Base-by-base conservation (phyloP, 2,113 vertebrate species). In the Ploceus nigricollis region DNA sequence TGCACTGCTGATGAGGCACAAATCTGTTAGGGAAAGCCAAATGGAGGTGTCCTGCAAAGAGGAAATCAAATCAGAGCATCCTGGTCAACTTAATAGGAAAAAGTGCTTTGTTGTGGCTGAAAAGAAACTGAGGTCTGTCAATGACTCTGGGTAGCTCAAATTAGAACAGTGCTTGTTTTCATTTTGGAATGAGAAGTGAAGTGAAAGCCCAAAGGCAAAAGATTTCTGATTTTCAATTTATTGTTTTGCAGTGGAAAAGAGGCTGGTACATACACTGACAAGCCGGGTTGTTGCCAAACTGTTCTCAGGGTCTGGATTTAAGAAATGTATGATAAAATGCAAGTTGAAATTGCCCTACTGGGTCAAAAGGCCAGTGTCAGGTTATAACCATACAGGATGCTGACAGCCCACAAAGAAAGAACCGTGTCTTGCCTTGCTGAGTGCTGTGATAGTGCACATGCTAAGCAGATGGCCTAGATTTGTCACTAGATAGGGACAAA, bases 301-400 rank as follows among this genome's bases (percentile, higher is more conserved):
- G 0, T 66, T 89, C 30, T 57, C 37, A 42, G 9, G 42, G 17
- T 70, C 45, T 61, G 28, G 37, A 22, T 53, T 82, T 82, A 61
- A 79, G 40, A 91, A 64, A 50, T 4, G 2, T 33, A 1, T 0
- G 7, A 19, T 33, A n/a, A 93, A 87, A 53, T 23, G 48, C 44
- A 60, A 71, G n/a, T 44, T 64, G 45, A 60, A 79, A 33, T 69
- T 54, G 23, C 35, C 19, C 23, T 71, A 1, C 39, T 35, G 19
- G 79, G 88, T 93, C 79, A 92, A 82, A 95, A 93, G 79, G 92
- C 79, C 75, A 93, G 75, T 88, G 71, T 65, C 31, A 61, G 66
- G 28, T 82, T 56, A 16, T 56, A 64, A 63, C 53, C 51, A 5
- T 56, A 65, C 75, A 93, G 85, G 82, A 97, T 93, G 77, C 28